Evolutionary conservation across 1,140 invertebrate species (phyloP), one percentile per base, ranked within the genome.

Genomic region (Chironomus striatipennis): DNA sequence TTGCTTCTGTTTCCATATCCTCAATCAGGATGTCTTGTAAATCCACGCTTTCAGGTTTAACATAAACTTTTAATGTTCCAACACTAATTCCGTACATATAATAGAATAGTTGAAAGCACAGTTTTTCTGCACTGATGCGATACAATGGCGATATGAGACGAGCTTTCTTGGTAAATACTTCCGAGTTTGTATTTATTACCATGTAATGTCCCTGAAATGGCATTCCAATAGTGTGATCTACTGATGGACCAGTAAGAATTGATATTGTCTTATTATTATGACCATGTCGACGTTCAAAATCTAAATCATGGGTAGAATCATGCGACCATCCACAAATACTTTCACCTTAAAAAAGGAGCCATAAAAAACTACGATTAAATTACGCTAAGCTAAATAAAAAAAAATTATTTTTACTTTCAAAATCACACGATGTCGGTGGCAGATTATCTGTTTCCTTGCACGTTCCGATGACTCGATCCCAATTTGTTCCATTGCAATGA

Each of bases 41-140:
- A 1, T 57, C 64, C 4, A 79, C 18, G 1, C 76, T 73, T 15
- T 77, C 43, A 0, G 78, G 77, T 73, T 80, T 81, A 0, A 82
- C 77, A 17, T 77, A 80, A 7, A 82, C 78, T 75, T 75, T 73
- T 24, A 82, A 73, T 7, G n/a, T 76, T 7, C 77, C 81, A 2
- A 81, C 81, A 12, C 77, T 79, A 0, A 43, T 34, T 7, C 81
- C 81, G 20, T 78, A 81, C 81, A 82, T 82, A 17, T 79, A 78
- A 74, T 81, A 82, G 34, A 79, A 77, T 24, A 82, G 80, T 15
- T 76, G 76, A 64, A 82, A 82, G 24, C 81, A 82, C 12, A 77
- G 77, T 0, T 79, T 80, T 73, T 78, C 79, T 10, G 81, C 73
- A 57, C 77, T 81, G 7, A 80, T 47, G 0, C 57, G 73, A 74